Base-by-base conservation (phyloP, 2,888 invertebrate species). In the Acutogordius australiensis region DNA sequence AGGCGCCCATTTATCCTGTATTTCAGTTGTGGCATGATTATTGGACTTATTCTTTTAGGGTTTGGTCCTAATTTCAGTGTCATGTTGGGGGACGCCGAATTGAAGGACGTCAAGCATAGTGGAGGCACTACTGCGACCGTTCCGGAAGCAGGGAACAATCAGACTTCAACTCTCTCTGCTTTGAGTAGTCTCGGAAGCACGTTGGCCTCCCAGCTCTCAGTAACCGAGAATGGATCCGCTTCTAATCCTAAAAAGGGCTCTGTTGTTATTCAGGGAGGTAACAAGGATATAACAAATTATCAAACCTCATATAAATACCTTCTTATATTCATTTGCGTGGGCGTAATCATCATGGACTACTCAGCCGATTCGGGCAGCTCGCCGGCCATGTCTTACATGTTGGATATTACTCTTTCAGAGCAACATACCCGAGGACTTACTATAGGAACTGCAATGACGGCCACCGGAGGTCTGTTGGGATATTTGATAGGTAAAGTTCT, bases 311-410 rank as follows among this genome's bases (percentile, higher is more conserved):
- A 51, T 26, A 51, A 51, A 51, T 51, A 51, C 23, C 23, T 51
- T n/a, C 23, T 51, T 4, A 51, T 51, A 21, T 51, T 51, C 51
- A 51, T 51, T 4, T 51, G 51, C 51, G 51, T 57, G 8, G 28
- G 58, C 58, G 58, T 57, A 28, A 57, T 57, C 8, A 28, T 57
- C 8, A 57, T 57, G 58, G 58, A 57, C 23, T 57, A 29, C 29
- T 57, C 29, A 2, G 30, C 30, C 28, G 58, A 57, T 30, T 57
- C 58, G 8, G 28, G 58, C 30, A 29, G 28, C 58, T 57, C 58
- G 4, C 58, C 58, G 4, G 28, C 58, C 58, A 18, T 29, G 18
- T 57, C 58, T 8, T 57, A 57, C 29, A 57, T 57, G 58, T 29
- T 57, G 18, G 58, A 57, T 30, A 57, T 57, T 18, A 57, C 58